Base-by-base conservation (phyloP, 2,797 vertebrate genomes). In the Gymnoscopelus microlampas region DNA sequence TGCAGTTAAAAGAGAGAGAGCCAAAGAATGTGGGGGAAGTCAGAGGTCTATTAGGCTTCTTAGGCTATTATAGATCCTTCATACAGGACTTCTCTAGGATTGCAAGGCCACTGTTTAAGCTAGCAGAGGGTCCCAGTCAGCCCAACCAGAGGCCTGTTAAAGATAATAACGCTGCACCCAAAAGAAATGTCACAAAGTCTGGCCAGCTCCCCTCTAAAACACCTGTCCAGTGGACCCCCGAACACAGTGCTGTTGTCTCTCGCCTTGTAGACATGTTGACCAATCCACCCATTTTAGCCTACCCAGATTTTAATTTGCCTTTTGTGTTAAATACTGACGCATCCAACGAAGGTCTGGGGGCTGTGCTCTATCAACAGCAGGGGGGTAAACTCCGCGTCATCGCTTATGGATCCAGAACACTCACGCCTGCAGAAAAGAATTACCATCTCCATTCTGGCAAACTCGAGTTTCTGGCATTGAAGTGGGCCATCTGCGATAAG, bases 311-410 rank as follows among this genome's bases (percentile, higher is more conserved):
- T 48, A 1, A 72, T 50, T 49, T 48, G 26, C 47, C 66, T 0
- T 68, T 68, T 26, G 23, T 68, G 12, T 35, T 68, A 8, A 39
- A 71, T 15, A 65, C 70, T 0, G 35, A 66, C 3, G 19, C 56
- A 19, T 72, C 63, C 1, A 47, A 58, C 29, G n/a, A 71, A 19
- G 61, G 53, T 14, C 26, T 71, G 8, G 60, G 68, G 2, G 68
- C 60, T 10, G 53, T 59, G 7, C 53, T 71, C 9, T 53, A 53
- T 7, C 51, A 53, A 4, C 53, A 53, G 5, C 53, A 53, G 53
- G 53, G 5, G 3, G 5, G 5, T 32, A 3, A 32, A 32, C 32
- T 32, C 3, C 2, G 32, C 5, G 2, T 32, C 32, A 32, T 32
- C 32, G 32, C 3, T 3, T 32, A 32, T 32, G 32, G 32, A 5